phyloP scores from a whole-genome alignment of 2,113 vertebrate genomes.

The Cynopterus brachyotis region DNA sequence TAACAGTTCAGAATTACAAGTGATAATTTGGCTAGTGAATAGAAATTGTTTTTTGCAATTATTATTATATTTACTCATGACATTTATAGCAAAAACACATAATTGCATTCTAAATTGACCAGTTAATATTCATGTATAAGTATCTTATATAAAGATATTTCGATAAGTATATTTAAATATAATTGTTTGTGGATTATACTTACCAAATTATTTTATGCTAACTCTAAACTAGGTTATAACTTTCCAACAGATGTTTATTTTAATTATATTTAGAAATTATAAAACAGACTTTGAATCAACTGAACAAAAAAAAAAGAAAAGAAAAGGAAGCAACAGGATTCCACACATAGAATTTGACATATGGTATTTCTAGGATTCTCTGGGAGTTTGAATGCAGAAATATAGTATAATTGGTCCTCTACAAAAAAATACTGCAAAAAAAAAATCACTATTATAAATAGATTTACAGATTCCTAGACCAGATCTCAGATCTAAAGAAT shows the following conservation, averaged over 20 bases:
- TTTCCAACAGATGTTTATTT: neutral
- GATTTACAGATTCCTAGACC: neutral
- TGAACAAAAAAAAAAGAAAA: neutral
- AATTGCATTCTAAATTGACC: neutral
- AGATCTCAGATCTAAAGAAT: neutral
- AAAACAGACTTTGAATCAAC: neutral
- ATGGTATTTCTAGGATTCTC: neutral
- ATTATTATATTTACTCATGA: neutral
- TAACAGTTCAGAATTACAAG: neutral
- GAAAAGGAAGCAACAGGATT: neutral
- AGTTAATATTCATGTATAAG: neutral
- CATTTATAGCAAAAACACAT: neutral
- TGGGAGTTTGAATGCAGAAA: neutral
- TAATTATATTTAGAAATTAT: neutral
- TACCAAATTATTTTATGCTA: conserved; percentile 28
- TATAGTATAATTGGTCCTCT: neutral
- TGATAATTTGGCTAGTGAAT: neutral
- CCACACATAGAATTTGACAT: neutral
- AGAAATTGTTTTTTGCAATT: neutral
- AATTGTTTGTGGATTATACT: neutral
- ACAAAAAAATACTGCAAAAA: neutral
- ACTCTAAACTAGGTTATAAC: conserved; percentile 25
- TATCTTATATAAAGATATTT: neutral
- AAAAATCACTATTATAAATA: neutral
- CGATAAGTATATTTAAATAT: conserved; percentile 8